Evolutionary conservation across 1,140 invertebrate species (phyloP), one percentile per base, ranked within the genome.

Genomic region (Panagrolaimus sp.): DNA sequence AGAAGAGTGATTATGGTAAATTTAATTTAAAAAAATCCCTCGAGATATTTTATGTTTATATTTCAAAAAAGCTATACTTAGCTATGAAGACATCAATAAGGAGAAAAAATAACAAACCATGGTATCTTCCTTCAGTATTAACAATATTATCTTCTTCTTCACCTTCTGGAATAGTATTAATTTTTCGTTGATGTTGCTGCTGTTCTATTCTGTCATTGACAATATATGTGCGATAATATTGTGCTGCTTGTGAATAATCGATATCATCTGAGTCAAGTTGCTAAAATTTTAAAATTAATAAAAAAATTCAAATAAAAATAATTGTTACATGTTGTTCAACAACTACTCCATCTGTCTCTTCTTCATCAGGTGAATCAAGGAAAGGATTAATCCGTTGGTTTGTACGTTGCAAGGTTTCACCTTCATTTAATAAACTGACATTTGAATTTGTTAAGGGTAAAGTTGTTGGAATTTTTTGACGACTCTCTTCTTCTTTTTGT

Each of bases 141-240:
- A 70, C 53, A 25, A 74, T 74, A 23, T 63, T 57, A 23, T 75
- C 70, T 63, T 80, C 76, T 53, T 79, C 77, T 47, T 81, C 81
- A 45, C 70, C 75, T 67, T 81, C 79, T 9, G 78, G 77, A 46
- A 83, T 81, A 25, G 81, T 81, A 63, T 83, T 83, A n/a, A 81
- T 16, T 53, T 69, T 63, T 63, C 63, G 76, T 31, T 78, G 68
- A 53, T 72, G 78, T 42, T 53, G 62, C 23, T 45, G 20, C 76
- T 73, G 53, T 66, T 64, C 31, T 42, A 68, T 67, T 78, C 70
- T 72, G 44, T 38, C 67, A 67, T 16, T 67, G 27, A n/a, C 57
- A 43, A 48, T 42, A 51, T 53, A 66, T 13, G n/a, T 64, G 27
- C 61, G 69, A 46, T 78, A 78, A 57, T 79, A 78, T 23, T 72